Evolutionary conservation across 2,797 vertebrate genomes (phyloP).

Genomic region (Streptopelia turtur): DNA sequence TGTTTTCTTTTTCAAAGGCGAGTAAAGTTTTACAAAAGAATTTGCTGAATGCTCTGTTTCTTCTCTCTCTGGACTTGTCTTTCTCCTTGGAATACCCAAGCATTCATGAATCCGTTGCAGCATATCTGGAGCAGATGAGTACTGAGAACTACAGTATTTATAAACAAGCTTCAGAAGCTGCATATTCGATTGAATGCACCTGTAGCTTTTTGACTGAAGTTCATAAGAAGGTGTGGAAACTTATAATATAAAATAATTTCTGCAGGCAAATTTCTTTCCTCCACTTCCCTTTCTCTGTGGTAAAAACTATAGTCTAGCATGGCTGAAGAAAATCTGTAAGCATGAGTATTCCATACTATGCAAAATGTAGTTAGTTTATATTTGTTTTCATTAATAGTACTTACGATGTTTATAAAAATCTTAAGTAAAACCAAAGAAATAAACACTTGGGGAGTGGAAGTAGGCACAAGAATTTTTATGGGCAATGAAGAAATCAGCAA

Average conservation of each 20-base stretch:
- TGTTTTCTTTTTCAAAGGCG: conserved; percentile 77
- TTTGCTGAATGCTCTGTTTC: conserved; percentile 84
- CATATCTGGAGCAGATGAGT: conserved; percentile 93
- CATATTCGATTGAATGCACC: conserved; percentile 88
- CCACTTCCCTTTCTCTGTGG: not conserved
- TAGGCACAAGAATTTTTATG: not conserved
- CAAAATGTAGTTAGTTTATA: not conserved
- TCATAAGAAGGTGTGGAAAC: conserved; percentile 83
- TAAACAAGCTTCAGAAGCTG: conserved; percentile 81
- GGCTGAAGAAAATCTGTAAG: not conserved
- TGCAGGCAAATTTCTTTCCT: not conserved
- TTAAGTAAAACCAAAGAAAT: not conserved
- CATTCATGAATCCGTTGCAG: conserved; percentile 86
- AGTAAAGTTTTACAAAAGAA: conserved; percentile 84
- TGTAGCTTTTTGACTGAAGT: conserved; percentile 88
- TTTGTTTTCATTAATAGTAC: not conserved
- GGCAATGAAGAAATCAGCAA: not conserved
- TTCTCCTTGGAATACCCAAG: conserved; percentile 86
- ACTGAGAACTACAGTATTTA: conserved; percentile 87
- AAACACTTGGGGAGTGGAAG: not conserved
- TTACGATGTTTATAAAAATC: not conserved
- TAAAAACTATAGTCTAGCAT: not conserved
- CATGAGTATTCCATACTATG: not conserved
- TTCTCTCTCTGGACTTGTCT: conserved; percentile 88
- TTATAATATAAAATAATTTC: not conserved